A percentile compares a stretch with the other conserved stretches of the same genome.
Evolutionary conservation across 2,797 vertebrate species (phyloP).

Genomic region (Arrhamphus sclerolepis): DNA sequence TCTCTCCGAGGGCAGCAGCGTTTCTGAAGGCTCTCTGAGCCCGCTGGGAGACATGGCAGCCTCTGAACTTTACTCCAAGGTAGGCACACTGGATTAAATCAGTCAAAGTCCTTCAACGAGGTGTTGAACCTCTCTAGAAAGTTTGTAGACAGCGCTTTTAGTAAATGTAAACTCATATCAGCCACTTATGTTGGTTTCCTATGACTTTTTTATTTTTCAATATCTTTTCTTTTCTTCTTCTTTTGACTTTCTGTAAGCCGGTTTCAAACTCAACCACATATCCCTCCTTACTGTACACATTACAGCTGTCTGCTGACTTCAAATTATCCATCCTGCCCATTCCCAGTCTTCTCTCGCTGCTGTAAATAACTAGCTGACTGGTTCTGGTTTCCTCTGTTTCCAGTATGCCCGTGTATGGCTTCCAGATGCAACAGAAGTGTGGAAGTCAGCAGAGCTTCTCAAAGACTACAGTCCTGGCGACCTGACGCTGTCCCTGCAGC

Average conservation of each 20-base stretch:
- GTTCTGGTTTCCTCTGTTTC: slow-evolving; percentile 42
- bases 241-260: not conserved
- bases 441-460: slow-evolving; percentile 92
- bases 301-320: not conserved
- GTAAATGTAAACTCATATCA: too few species aligned
- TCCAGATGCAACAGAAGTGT: slow-evolving; percentile 90
- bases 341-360: too few species aligned
- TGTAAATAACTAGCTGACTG: not conserved
- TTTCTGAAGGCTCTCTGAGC: slow-evolving; percentile 6
- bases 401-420: slow-evolving; percentile 96
- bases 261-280: not conserved
- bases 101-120: not conserved
- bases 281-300: too few species aligned
- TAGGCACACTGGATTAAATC: slow-evolving; percentile 24
- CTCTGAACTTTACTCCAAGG: slow-evolving; percentile 72
- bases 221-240: not conserved
- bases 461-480: slow-evolving; percentile 90
- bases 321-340: too few species aligned
- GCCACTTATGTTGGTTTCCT: too few species aligned
- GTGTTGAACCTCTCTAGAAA: not conserved
- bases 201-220: not conserved
- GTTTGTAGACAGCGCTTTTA: too few species aligned
- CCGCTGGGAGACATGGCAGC: slow-evolving; percentile 78
- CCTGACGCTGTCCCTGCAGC: slow-evolving; percentile 84
- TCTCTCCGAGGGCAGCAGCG: not conserved